Evolutionary conservation across 35 echinoderm and acorn worm genomes (phyloP).

Genomic region (Holothuria glaberrima): DNA sequence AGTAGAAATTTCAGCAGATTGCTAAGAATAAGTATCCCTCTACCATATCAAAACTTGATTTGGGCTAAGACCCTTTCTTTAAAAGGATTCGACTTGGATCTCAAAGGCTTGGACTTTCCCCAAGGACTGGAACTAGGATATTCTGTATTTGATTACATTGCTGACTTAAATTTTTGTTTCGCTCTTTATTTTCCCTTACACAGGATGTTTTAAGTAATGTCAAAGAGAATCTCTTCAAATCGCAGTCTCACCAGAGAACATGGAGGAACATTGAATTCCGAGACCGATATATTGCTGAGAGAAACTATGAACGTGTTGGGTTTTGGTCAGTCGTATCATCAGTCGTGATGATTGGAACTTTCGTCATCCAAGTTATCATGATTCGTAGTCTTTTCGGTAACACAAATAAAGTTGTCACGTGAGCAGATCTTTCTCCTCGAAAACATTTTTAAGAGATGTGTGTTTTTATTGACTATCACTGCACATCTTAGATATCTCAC

Average conservation of each 20-base stretch:
- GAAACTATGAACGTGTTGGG: constrained; percentile 87
- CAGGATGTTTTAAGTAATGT: constrained; percentile 82
- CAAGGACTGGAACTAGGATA: too few species aligned
- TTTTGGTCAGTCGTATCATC: constrained; percentile 83
- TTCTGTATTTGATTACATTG: too few species aligned
- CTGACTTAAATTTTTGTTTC: too few species aligned
- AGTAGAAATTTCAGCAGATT: too few species aligned
- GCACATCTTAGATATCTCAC: too few species aligned
- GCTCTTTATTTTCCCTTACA: constrained; percentile 23
- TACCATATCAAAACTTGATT: too few species aligned
- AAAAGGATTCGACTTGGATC: too few species aligned
- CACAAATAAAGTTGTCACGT: constrained; percentile 44
- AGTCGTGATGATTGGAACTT: constrained; percentile 76
- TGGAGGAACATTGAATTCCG: constrained; percentile 96
- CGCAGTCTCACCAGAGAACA: constrained; percentile 75
- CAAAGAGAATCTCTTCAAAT: constrained; percentile 82
- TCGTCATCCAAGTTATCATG: constrained; percentile 89
- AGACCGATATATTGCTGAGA: constrained; percentile 82
- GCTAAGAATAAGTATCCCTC: too few species aligned
- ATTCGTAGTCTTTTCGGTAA: constrained; percentile 80
- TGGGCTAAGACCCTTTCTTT: too few species aligned
- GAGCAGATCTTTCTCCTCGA: not conserved
- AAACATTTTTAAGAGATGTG: too few species aligned
- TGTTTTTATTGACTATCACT: too few species aligned
- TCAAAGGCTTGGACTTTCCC: too few species aligned